phyloP scores from a whole-genome alignment of 1,140 invertebrate genomes.

The Macrocentrus cingulum region DNA sequence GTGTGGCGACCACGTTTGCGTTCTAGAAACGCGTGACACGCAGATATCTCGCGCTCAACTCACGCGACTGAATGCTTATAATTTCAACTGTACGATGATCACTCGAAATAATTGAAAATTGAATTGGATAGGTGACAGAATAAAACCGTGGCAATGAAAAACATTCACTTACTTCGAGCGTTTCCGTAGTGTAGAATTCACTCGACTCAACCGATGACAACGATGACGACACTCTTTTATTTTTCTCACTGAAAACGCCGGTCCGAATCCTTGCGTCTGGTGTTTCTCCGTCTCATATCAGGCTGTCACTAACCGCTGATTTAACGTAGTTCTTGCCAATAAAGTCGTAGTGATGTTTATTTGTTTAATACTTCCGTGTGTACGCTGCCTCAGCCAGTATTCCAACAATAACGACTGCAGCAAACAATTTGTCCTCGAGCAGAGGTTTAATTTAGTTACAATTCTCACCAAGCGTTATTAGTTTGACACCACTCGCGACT shows the following conservation, averaged over 20 bases:
- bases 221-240: conserved; percentile 5
- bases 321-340: neutral
- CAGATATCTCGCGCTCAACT: too few species aligned
- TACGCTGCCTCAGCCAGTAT: too few species aligned
- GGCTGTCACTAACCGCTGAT: conserved; percentile 7
- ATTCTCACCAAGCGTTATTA: conserved; percentile 16
- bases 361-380: neutral
- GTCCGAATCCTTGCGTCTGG: conserved; percentile 15
- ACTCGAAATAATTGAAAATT: too few species aligned
- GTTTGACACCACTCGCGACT: conserved; percentile 27
- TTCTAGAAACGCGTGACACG: too few species aligned
- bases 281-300: conserved; percentile 25
- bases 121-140: too few species aligned
- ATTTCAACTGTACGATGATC: too few species aligned
- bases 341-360: neutral
- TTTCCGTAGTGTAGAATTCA: neutral
- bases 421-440: too few species aligned
- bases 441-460: neutral
- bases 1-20: too few species aligned
- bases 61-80: too few species aligned
- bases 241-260: conserved; percentile 27
- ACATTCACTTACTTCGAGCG: conserved; percentile 19
- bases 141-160: conserved; percentile 4
- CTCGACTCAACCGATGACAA: conserved; percentile 12
- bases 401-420: too few species aligned